Evolutionary conservation across 1,140 invertebrate species (phyloP).

Genomic region (Camponotus pennsylvanicus): DNA sequence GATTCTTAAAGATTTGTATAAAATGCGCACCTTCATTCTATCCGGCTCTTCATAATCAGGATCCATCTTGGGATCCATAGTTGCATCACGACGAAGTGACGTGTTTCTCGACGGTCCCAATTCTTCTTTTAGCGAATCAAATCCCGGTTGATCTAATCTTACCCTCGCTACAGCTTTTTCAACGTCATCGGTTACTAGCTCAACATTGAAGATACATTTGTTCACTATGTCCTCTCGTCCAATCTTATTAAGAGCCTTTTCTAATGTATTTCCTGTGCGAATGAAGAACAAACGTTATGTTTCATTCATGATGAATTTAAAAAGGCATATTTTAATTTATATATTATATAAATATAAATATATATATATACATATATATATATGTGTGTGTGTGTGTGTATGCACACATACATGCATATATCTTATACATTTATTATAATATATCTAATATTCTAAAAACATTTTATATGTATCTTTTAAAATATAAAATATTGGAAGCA

Average conservation of each 20-base stretch:
- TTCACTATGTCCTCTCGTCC: constrained; percentile 96
- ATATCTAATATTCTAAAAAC: not conserved
- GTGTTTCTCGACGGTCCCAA: constrained; percentile 89
- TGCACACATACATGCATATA: too few species aligned
- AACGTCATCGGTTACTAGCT: constrained; percentile 92
- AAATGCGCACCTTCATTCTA: constrained; percentile 82
- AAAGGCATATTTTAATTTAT: not conserved
- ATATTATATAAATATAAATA: too few species aligned
- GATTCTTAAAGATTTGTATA: not conserved
- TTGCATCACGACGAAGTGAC: constrained; percentile 88
- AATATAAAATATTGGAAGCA: not conserved
- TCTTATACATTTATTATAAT: not conserved
- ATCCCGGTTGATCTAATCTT: constrained; percentile 92
- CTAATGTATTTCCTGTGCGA: constrained; percentile 92
- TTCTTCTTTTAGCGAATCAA: constrained; percentile 91
- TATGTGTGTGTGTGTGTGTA: too few species aligned
- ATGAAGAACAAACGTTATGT: constrained; percentile 9
- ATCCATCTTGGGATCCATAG: constrained; percentile 90
- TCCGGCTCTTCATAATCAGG: constrained; percentile 89
- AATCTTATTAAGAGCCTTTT: constrained; percentile 95
- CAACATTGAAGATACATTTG: constrained; percentile 95
- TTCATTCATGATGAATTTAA: not conserved
- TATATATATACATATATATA: too few species aligned
- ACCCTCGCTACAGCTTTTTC: constrained; percentile 93
- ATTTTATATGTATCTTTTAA: not conserved